Conservation (phyloP, 2,797 vertebrate species). For the Cheirogaleus major region DNA sequence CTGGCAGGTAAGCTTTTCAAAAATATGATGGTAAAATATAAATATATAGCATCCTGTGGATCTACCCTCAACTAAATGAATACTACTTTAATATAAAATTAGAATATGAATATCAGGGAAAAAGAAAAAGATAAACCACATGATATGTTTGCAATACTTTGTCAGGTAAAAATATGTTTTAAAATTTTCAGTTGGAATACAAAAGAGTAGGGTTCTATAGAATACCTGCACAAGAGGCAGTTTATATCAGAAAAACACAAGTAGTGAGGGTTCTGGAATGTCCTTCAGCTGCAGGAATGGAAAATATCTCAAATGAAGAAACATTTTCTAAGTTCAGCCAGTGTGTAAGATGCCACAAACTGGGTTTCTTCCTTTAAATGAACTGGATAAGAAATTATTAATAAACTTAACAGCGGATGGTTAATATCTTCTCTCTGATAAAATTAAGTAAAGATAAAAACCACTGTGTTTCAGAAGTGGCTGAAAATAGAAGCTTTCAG, state of each 20-base stretch:
- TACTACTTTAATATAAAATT: neutral
- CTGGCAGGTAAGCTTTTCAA: neutral
- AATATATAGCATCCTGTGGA: neutral
- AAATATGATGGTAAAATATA: neutral
- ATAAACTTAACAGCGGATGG: neutral
- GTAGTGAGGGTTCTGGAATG: neutral
- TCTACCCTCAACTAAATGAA: neutral
- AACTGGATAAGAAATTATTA: neutral
- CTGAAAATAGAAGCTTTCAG: neutral
- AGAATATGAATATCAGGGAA: neutral
- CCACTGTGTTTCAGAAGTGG: neutral
- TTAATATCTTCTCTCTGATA: neutral
- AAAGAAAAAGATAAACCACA: neutral
- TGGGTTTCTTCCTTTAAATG: neutral
- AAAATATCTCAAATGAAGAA: neutral
- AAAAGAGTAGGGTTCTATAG: neutral
- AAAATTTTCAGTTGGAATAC: neutral
- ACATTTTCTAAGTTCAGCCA: neutral
- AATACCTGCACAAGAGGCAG: neutral
- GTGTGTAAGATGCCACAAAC: neutral
- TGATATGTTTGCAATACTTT: neutral
- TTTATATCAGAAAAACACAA: neutral
- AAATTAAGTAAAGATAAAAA: neutral
- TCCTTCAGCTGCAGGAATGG: neutral
- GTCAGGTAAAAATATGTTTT: neutral